Evolutionary conservation across 2,113 vertebrate genomes (phyloP).

Genomic region (Aspidoscelis tigris): DNA sequence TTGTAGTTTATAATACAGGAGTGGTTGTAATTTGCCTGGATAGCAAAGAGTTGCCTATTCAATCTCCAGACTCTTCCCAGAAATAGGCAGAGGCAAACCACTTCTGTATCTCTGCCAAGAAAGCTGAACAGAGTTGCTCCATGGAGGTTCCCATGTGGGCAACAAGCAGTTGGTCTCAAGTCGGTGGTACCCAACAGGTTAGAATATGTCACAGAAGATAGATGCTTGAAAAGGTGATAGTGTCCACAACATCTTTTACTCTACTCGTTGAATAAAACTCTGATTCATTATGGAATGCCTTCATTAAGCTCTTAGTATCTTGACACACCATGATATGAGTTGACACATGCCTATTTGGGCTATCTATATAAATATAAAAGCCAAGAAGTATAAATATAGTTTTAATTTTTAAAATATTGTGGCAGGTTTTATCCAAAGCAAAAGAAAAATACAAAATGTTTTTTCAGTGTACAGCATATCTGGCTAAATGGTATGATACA

Average conservation of each 20-base stretch:
- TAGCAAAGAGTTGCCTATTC: too few species aligned
- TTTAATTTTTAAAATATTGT: constrained; percentile 43
- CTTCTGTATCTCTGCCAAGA: too few species aligned
- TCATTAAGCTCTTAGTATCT: too few species aligned
- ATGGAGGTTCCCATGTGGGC: too few species aligned
- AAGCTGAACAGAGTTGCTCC: too few species aligned
- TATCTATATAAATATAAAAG: neutral
- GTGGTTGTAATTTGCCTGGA: too few species aligned
- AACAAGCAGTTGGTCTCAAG: too few species aligned
- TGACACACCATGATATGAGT: neutral
- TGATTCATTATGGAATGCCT: neutral
- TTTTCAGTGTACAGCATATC: neutral
- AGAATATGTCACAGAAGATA: neutral
- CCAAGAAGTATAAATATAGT: constrained; percentile 23
- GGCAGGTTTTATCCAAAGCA: neutral
- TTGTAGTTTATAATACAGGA: too few species aligned
- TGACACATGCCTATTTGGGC: neutral
- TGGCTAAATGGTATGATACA: neutral
- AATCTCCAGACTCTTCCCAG: too few species aligned
- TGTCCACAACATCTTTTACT: neutral
- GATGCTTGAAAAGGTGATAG: neutral
- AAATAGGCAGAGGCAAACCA: too few species aligned
- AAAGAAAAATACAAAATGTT: neutral
- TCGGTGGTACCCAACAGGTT: too few species aligned
- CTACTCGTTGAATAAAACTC: neutral